Percentiles rank a stretch among this genome's conserved stretches.
These are phyloP conservation scores for Frieseomelitta varia DNA, from an alignment of 1,140 invertebrate genomes.

Conservation along the genomic window DNA sequence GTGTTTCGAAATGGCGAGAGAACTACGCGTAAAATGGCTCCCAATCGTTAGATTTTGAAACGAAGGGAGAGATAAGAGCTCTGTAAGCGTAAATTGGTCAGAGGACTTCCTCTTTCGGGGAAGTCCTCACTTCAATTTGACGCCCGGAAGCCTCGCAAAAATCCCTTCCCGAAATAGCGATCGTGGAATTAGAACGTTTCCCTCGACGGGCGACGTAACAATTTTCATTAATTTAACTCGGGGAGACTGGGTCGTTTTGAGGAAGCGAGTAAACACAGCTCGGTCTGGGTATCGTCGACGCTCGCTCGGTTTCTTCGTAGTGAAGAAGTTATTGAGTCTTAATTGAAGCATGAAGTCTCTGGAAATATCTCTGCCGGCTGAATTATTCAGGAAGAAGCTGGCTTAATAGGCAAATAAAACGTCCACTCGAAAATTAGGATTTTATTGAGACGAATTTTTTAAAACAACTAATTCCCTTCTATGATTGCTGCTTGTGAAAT, in stretches of 20 bases:
- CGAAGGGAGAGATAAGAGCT: neutral
- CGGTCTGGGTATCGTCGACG: neutral
- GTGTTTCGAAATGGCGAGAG: too few species aligned
- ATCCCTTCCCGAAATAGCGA: slow-evolving; percentile 25
- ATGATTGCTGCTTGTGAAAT: neutral
- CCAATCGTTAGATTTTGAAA: neutral
- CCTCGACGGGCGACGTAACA: neutral
- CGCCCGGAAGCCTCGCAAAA: slow-evolving; percentile 9
- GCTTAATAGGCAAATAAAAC: neutral
- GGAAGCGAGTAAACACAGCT: slow-evolving; percentile 13
- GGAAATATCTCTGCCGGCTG: neutral
- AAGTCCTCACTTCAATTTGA: neutral
- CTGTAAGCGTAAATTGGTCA: slow-evolving; percentile 26
- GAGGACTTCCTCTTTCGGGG: neutral
- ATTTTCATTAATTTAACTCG: slow-evolving; percentile 43
- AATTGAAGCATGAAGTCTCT: slow-evolving; percentile 1
- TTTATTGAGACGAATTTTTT: neutral
- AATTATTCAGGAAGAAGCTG: neutral
- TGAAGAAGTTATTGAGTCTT: neutral
- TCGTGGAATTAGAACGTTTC: slow-evolving; percentile 30
- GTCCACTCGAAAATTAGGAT: neutral
- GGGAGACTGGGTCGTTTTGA: neutral
- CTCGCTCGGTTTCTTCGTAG: neutral
- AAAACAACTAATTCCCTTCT: too few species aligned
- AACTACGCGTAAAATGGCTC: neutral